Conservation (phyloP, 2,797 vertebrate genomes). For the Eulemur mongoz region DNA sequence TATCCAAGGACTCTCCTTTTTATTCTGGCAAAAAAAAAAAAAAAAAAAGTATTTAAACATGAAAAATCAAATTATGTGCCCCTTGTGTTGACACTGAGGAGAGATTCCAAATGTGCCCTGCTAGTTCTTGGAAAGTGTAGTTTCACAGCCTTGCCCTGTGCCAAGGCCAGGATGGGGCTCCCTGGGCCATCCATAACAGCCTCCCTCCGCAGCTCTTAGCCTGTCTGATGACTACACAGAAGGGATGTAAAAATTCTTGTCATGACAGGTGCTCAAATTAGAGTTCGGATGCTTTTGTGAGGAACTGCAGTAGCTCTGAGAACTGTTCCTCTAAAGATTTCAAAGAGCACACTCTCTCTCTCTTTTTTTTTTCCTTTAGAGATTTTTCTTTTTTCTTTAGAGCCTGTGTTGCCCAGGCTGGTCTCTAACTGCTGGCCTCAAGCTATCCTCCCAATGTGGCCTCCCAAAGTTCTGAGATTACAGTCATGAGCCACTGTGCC, state of each 20-base stretch:
- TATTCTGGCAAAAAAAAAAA: background rate
- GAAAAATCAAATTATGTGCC: background rate
- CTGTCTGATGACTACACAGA: background rate
- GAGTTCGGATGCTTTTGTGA: background rate
- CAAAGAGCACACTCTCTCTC: background rate
- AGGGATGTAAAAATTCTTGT: background rate
- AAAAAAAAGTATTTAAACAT: background rate
- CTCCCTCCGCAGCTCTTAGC: background rate
- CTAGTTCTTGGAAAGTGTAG: background rate
- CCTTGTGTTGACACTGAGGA: background rate
- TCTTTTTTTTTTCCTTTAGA: too few relatives aligned
- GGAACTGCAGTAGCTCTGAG: background rate
- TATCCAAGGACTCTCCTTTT: constrained; percentile 5
- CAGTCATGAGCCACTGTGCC: too few relatives aligned
- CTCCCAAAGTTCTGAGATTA: too few relatives aligned
- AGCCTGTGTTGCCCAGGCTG: too few relatives aligned
- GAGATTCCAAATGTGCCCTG: background rate
- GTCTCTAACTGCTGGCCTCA: too few relatives aligned
- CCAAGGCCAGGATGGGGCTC: too few relatives aligned
- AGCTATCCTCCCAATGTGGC: too few relatives aligned
- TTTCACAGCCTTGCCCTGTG: background rate
- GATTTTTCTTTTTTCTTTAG: too few relatives aligned
- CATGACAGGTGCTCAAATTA: constrained; percentile 1
- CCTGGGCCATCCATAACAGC: background rate
- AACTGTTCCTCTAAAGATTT: background rate